Percentiles rank a stretch among this genome's conserved stretches.
These are phyloP conservation scores for Camponotus pennsylvanicus DNA, from an alignment of 1,140 invertebrate species.

Conservation along the genomic window DNA sequence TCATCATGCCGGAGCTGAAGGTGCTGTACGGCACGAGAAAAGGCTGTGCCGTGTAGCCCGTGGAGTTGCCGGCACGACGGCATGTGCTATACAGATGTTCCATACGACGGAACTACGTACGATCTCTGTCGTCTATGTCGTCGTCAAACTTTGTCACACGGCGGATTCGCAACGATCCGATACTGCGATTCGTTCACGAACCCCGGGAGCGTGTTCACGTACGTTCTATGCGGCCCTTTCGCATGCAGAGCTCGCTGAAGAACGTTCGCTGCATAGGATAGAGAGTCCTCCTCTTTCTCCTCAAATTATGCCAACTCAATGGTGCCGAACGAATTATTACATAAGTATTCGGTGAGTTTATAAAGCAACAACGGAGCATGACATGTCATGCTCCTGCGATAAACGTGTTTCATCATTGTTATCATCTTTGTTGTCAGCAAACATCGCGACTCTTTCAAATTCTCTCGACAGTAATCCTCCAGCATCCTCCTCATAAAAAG, in stretches of 20 bases:
- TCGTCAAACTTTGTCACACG: background rate
- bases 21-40: constrained; percentile 92
- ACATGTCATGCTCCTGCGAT: constrained; percentile 30
- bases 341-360: constrained; percentile 6
- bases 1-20: constrained; percentile 94
- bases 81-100: constrained; percentile 57
- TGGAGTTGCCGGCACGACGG: constrained; percentile 64
- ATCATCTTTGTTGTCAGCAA: constrained; percentile 39
- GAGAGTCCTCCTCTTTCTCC: no score
- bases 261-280: constrained; percentile 41
- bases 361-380: constrained; percentile 20
- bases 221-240: background rate
- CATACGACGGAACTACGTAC: constrained; percentile 1
- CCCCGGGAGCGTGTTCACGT: constrained; percentile 1
- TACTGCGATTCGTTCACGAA: background rate
- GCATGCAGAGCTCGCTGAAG: background rate
- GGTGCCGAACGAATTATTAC: constrained; percentile 59
- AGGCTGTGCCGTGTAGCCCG: constrained; percentile 92
- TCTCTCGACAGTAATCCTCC: constrained; percentile 26
- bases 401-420: background rate
- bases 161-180: background rate
- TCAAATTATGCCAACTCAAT: constrained; percentile 58
- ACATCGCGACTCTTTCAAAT: constrained; percentile 5
- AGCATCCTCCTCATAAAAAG: constrained; percentile 25
- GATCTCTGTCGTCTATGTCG: background rate